phyloP scores from a whole-genome alignment of 2,888 invertebrate genomes.

The Stenodera caucasica region DNA sequence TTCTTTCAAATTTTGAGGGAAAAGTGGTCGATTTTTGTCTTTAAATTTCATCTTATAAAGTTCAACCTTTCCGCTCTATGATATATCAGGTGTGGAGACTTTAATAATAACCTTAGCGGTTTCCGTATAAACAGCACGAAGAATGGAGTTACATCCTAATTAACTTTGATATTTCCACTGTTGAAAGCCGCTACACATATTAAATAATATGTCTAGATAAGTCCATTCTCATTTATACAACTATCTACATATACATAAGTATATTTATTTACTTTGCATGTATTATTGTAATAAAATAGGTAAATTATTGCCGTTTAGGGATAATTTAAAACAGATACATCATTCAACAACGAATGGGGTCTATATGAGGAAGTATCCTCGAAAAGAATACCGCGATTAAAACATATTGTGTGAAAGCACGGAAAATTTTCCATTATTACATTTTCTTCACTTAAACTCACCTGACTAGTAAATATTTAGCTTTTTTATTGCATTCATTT shows the following conservation, averaged over 20 bases:
- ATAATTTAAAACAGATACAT: neutral
- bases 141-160: neutral
- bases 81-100: neutral
- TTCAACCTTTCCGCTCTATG: neutral
- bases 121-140: neutral
- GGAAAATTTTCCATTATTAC: neutral
- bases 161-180: neutral
- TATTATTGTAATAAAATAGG: neutral
- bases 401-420: neutral
- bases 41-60: neutral
- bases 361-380: neutral
- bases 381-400: neutral
- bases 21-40: neutral
- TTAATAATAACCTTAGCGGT: neutral
- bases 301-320: neutral
- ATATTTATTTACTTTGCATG: neutral
- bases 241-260: too few species aligned
- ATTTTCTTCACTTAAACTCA: neutral
- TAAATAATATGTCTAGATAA: too few species aligned
- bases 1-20: too few species aligned
- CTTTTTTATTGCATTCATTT: neutral
- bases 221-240: too few species aligned
- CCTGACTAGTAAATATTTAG: neutral
- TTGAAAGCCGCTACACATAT: neutral
- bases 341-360: neutral